phyloP scores from a whole-genome alignment of 2,113 vertebrate genomes.

The Alethe diademata region DNA sequence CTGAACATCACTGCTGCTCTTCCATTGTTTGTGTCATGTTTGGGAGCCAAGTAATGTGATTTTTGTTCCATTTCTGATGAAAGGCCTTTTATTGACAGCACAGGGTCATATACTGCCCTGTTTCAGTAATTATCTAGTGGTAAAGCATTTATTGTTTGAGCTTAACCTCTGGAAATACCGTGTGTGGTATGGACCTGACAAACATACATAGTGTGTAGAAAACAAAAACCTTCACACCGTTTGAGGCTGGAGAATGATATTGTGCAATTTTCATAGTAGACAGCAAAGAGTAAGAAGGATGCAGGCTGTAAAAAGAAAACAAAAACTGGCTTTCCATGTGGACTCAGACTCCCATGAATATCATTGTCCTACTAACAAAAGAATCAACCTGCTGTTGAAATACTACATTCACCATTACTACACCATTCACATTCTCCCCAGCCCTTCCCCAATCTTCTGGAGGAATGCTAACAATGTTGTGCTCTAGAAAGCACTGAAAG shows the following conservation, averaged over 20 bases:
- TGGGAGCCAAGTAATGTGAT: neutral
- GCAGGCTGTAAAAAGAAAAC: neutral
- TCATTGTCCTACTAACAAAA: neutral
- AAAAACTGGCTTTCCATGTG: neutral
- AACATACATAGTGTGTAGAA: neutral
- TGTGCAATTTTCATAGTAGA: neutral
- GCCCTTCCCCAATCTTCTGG: accelerated
- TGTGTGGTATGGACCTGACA: neutral
- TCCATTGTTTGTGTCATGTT: neutral
- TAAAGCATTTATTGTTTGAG: neutral
- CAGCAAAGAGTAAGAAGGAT: neutral
- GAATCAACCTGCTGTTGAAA: neutral
- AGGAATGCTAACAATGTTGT: neutral
- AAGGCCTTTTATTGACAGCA: neutral
- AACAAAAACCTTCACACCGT: neutral
- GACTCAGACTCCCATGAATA: neutral
- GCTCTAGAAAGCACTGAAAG: neutral
- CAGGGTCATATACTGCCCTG: neutral
- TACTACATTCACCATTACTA: neutral
- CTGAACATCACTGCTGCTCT: neutral
- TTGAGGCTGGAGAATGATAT: neutral
- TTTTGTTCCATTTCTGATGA: neutral
- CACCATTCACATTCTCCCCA: neutral
- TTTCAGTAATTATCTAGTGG: neutral
- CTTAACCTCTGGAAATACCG: neutral